Conservation (phyloP, 2,113 vertebrate genomes). For the Toxotes jaculatrix region DNA sequence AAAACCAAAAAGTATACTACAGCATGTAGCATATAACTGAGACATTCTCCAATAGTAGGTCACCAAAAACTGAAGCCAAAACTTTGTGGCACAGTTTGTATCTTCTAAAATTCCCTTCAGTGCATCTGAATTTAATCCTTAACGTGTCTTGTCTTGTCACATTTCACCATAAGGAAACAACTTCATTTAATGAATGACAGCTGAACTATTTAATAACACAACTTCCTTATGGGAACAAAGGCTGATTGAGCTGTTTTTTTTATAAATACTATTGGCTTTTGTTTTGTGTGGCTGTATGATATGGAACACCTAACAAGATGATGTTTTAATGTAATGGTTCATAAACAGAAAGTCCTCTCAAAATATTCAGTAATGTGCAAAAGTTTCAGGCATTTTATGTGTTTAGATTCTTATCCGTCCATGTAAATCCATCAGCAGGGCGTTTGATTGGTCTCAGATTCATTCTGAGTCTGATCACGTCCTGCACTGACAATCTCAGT, state of each 20-base stretch:
- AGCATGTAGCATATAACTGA: background rate
- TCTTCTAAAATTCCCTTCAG: background rate
- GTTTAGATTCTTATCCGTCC: no score
- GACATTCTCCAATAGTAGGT: background rate
- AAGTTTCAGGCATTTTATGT: background rate
- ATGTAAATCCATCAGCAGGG: background rate
- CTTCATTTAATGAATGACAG: background rate
- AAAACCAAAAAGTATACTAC: background rate
- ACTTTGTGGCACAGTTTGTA: background rate
- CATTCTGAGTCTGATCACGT: background rate
- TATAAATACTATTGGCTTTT: conserved; percentile 1
- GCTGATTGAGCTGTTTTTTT: background rate
- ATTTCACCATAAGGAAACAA: background rate
- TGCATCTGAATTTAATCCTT: background rate
- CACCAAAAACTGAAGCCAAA: background rate
- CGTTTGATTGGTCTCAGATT: background rate
- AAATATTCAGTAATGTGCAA: background rate
- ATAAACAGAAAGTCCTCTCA: background rate
- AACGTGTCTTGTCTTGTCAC: background rate
- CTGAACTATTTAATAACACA: background rate
- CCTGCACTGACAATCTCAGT: no score
- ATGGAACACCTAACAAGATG: background rate
- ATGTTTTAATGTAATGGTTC: background rate
- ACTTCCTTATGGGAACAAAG: background rate
- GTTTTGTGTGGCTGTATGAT: background rate